Evolutionary conservation across 2,113 vertebrate genomes (phyloP).

Genomic region (Sprattus sprattus): DNA sequence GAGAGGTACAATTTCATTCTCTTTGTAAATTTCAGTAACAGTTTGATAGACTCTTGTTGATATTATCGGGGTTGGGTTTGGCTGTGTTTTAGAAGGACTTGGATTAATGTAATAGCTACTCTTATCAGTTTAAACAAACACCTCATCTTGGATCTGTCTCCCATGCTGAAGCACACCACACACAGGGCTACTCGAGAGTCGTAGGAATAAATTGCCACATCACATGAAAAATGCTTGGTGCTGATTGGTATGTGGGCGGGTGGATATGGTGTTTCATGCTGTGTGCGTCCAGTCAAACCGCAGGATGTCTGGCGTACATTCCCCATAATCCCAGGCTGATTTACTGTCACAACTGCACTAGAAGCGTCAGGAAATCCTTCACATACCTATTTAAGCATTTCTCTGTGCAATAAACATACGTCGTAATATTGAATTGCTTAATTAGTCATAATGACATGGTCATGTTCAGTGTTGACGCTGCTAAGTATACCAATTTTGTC

Average conservation of each 20-base stretch:
- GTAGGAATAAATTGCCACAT: not conserved
- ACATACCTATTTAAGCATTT: not conserved
- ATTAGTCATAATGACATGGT: conserved; percentile 2
- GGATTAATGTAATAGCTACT: not conserved
- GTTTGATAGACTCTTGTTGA: not conserved
- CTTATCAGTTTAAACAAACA: conserved; percentile 2
- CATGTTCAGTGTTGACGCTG: not conserved
- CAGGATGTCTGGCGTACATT: conserved; percentile 6
- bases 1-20: not conserved
- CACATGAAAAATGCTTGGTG: not conserved
- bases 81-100: not conserved
- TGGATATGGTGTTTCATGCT: not conserved
- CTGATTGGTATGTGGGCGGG: not conserved
- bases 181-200: not conserved
- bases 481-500: not conserved
- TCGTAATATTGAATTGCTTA: not conserved
- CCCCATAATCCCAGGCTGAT: not conserved
- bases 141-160: not conserved
- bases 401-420: not conserved
- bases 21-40: not conserved
- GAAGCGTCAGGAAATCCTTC: not conserved
- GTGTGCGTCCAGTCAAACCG: not conserved
- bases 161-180: not conserved
- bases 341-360: not conserved
- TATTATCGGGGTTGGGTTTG: not conserved